phyloP scores from a whole-genome alignment of 2,888 invertebrate genomes.

The Nesidiocoris tenuis region DNA sequence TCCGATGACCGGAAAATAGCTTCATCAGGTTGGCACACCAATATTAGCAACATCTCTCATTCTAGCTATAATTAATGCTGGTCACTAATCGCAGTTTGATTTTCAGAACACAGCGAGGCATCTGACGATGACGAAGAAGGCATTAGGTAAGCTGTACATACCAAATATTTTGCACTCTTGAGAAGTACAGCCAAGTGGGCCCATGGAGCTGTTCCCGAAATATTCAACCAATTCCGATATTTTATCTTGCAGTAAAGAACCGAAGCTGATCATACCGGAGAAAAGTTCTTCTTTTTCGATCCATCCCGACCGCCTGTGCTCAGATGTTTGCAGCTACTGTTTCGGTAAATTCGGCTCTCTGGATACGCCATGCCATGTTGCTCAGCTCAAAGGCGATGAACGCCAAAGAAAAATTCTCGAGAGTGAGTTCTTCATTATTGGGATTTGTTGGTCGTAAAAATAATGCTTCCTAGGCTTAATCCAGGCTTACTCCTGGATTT shows the following conservation, averaged over 20 bases:
- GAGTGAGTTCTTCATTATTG: slow-evolving; percentile 59
- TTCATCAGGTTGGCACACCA: not conserved
- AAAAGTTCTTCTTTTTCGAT: slow-evolving; percentile 85
- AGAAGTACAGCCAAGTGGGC: too few relatives aligned
- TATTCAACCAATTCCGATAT: too few relatives aligned
- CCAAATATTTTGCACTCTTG: too few relatives aligned
- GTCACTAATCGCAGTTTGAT: not conserved
- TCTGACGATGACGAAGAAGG: slow-evolving; percentile 18
- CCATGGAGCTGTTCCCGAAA: too few relatives aligned
- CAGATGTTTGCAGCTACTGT: slow-evolving; percentile 83
- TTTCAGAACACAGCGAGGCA: slow-evolving; percentile 24
- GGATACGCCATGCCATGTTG: slow-evolving; percentile 84
- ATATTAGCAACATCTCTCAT: too few relatives aligned
- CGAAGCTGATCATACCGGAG: slow-evolving; percentile 74
- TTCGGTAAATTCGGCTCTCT: slow-evolving; percentile 83
- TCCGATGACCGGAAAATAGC: not conserved
- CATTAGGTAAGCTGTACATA: not conserved
- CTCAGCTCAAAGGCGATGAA: slow-evolving; percentile 82
- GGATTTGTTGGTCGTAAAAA: too few relatives aligned
- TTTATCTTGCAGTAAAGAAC: slow-evolving; percentile 46
- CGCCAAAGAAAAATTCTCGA: slow-evolving; percentile 77
- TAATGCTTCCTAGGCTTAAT: not conserved
- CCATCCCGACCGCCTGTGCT: slow-evolving; percentile 77
- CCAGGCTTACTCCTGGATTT: too few relatives aligned
- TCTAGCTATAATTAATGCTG: not conserved